A percentile compares a stretch with the other conserved stretches of the same genome.
phyloP scores from a whole-genome alignment of 1,140 invertebrate species.

The Aradophagus sp. region DNA sequence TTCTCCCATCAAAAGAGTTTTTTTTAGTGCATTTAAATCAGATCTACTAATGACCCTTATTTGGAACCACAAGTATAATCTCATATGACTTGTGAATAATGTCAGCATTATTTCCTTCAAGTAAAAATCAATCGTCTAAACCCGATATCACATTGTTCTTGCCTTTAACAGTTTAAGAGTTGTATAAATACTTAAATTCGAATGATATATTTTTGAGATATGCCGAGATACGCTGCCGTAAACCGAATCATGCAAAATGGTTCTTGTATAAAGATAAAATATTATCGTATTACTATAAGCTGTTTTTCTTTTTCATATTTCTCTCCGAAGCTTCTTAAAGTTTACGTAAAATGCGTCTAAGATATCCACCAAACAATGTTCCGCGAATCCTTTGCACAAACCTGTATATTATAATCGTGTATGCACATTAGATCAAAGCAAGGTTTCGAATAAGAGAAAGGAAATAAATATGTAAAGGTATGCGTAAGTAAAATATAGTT shows the following conservation, averaged over 20 bases:
- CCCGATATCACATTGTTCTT: not conserved
- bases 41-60: too few relatives aligned
- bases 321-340: slow-evolving; percentile 38
- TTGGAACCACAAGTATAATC: too few relatives aligned
- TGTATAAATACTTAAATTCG: too few relatives aligned
- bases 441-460: too few relatives aligned
- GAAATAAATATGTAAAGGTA: too few relatives aligned
- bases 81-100: too few relatives aligned
- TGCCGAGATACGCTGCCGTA: slow-evolving; percentile 26
- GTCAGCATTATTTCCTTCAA: too few relatives aligned
- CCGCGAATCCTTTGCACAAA: slow-evolving; percentile 37
- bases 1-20: too few relatives aligned
- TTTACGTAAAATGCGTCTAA: slow-evolving; percentile 44
- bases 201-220: slow-evolving; percentile 19
- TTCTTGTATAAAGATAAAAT: slow-evolving; percentile 44
- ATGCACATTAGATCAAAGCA: slow-evolving; percentile 41
- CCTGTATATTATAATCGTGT: slow-evolving; percentile 42
- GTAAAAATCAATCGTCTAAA: too few relatives aligned
- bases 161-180: too few relatives aligned
- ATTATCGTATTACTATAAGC: slow-evolving; percentile 47
- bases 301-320: slow-evolving; percentile 48
- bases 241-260: slow-evolving; percentile 41
- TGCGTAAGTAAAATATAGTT: too few relatives aligned
- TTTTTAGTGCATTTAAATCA: too few relatives aligned
- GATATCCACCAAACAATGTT: slow-evolving; percentile 29